Conservation (phyloP, 1,140 invertebrate genomes). For the Trigoniulus corallinus region DNA sequence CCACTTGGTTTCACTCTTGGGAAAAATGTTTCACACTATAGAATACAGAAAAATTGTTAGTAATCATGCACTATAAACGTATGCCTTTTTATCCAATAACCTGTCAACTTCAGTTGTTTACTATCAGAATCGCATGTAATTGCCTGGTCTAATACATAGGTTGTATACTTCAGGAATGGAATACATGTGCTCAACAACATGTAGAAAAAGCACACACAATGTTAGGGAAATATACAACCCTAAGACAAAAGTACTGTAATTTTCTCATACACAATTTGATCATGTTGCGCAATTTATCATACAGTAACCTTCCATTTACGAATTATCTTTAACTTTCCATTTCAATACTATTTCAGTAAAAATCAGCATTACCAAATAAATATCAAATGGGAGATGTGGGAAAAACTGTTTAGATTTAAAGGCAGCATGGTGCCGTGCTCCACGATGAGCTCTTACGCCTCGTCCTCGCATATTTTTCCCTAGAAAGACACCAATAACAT, state of each 20-base stretch:
- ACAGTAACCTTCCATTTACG: no score
- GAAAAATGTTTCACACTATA: slow-evolving; percentile 61
- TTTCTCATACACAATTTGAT: slow-evolving; percentile 6
- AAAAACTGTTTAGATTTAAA: slow-evolving; percentile 45
- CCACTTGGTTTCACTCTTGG: slow-evolving; percentile 62
- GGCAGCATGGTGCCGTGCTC: slow-evolving; percentile 8
- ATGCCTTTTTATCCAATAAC: no score
- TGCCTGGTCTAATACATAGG: no score
- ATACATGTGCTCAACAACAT: no score
- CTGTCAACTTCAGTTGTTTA: no score
- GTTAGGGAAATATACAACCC: neutral
- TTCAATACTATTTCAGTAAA: no score
- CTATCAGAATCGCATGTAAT: no score
- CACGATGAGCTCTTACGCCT: neutral
- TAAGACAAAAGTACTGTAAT: neutral
- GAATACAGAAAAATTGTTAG: slow-evolving; percentile 9
- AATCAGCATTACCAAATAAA: slow-evolving; percentile 42
- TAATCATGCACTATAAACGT: no score
- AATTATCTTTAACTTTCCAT: no score
- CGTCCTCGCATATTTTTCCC: neutral
- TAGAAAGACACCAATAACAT: no score
- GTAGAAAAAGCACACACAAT: neutral
- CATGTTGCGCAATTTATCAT: neutral
- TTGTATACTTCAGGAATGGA: no score
- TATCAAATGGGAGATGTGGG: slow-evolving; percentile 76